A percentile compares a stretch with the other conserved stretches of the same genome.
These are phyloP conservation scores for Noctua pronuba DNA, from an alignment of 2,888 invertebrate species.

Conservation along the genomic window DNA sequence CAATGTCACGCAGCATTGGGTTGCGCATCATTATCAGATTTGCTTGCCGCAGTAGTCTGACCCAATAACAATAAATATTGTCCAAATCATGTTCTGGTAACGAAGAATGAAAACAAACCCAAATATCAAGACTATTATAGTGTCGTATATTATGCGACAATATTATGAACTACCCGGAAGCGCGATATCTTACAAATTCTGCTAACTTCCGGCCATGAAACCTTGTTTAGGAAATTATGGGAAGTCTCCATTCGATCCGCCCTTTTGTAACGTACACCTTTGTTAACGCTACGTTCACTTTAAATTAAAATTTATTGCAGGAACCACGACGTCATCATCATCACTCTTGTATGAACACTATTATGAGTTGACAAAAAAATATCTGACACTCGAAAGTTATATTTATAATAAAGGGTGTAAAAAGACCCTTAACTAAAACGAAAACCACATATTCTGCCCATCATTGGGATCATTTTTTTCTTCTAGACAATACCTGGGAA, in stretches of 20 bases:
- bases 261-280: slow-evolving; percentile 77
- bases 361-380: neutral
- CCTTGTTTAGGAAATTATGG: slow-evolving; percentile 84
- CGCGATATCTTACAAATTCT: slow-evolving; percentile 89
- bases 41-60: neutral
- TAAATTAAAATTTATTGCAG: slow-evolving; percentile 44
- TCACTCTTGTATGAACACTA: slow-evolving; percentile 6
- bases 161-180: slow-evolving; percentile 84
- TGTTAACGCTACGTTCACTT: slow-evolving; percentile 57
- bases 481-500: too few species aligned
- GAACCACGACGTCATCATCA: slow-evolving; percentile 33
- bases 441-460: too few species aligned
- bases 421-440: too few species aligned
- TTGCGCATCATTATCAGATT: neutral
- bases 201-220: slow-evolving; percentile 86
- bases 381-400: neutral
- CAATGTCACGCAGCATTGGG: neutral
- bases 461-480: too few species aligned
- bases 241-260: slow-evolving; percentile 83
- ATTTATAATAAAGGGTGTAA: too few species aligned
- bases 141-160: slow-evolving; percentile 67
- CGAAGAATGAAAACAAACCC: neutral
- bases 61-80: neutral
- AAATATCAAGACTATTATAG: slow-evolving; percentile 73
- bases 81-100: neutral